These are phyloP conservation scores for Pomatorhinus ruficollis DNA, from an alignment of 2,113 vertebrate genomes.

Conservation along the genomic window DNA sequence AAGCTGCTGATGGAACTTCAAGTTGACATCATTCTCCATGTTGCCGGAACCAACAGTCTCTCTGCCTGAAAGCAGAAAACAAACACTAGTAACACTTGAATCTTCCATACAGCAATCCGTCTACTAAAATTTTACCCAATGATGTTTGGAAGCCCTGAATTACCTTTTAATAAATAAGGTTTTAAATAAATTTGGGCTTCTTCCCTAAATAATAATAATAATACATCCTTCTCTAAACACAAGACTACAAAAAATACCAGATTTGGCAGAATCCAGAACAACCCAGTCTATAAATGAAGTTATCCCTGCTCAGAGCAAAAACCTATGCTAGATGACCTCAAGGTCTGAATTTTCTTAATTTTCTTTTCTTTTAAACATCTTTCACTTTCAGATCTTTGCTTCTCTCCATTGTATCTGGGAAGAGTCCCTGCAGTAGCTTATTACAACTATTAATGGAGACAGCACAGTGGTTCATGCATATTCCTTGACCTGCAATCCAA, in stretches of 20 bases:
- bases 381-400: background rate
- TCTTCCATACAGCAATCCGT: background rate
- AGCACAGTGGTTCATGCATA: background rate
- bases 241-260: background rate
- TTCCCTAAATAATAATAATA: too few species aligned
- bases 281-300: background rate
- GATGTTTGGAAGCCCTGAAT: background rate
- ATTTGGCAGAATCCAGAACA: background rate
- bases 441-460: background rate
- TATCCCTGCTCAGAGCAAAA: background rate
- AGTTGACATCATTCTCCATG: background rate
- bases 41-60: background rate
- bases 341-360: background rate
- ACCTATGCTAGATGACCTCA: background rate
- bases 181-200: background rate
- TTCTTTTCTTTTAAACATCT: background rate
- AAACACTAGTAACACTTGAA: background rate
- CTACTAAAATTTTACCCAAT: background rate
- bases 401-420: background rate
- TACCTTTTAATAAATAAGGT: background rate
- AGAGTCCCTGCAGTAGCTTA: background rate
- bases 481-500: background rate
- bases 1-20: constrained; percentile 41
- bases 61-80: background rate
- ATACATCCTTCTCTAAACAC: background rate